These are phyloP conservation scores for Epicauta chinensis DNA, from an alignment of 1,140 invertebrate genomes.

Conservation along the genomic window DNA sequence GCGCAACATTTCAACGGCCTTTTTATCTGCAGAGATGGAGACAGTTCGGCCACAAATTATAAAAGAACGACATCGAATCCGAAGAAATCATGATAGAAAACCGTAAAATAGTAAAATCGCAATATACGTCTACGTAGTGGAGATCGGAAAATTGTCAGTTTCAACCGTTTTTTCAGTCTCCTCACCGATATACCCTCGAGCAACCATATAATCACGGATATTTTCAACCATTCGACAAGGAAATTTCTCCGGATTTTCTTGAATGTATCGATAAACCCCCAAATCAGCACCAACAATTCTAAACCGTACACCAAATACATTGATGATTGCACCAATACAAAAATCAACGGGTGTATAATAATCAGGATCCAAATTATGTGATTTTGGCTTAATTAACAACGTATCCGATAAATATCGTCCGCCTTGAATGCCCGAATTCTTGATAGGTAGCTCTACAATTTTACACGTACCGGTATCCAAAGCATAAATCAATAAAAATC, in stretches of 20 bases:
- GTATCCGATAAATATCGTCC: slow-evolving; percentile 66
- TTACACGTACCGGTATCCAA: slow-evolving; percentile 56
- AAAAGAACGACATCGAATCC: no score
- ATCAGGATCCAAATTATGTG: slow-evolving; percentile 51
- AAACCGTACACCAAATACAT: slow-evolving; percentile 60
- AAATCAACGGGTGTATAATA: slow-evolving; percentile 65
- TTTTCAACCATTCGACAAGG: slow-evolving; percentile 53
- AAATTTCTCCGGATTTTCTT: slow-evolving; percentile 63
- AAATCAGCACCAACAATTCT: slow-evolving; percentile 62
- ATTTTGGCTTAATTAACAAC: slow-evolving; percentile 59
- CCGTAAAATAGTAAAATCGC: no score
- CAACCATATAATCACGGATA: slow-evolving; percentile 55
- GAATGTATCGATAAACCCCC: slow-evolving; percentile 63
- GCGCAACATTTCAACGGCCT: no score
- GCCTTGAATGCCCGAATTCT: slow-evolving; percentile 61
- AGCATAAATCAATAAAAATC: slow-evolving; percentile 60
- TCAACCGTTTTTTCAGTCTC: no score
- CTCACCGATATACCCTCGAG: slow-evolving; percentile 50
- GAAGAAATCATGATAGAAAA: no score
- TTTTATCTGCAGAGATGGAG: no score
- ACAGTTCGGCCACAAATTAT: no score
- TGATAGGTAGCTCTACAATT: slow-evolving; percentile 54
- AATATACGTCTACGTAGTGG: no score
- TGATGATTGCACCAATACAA: slow-evolving; percentile 57
- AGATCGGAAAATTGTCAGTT: no score